These are phyloP conservation scores for Chloroclysta siterata DNA, from an alignment of 2,888 invertebrate genomes.

Conservation along the genomic window DNA sequence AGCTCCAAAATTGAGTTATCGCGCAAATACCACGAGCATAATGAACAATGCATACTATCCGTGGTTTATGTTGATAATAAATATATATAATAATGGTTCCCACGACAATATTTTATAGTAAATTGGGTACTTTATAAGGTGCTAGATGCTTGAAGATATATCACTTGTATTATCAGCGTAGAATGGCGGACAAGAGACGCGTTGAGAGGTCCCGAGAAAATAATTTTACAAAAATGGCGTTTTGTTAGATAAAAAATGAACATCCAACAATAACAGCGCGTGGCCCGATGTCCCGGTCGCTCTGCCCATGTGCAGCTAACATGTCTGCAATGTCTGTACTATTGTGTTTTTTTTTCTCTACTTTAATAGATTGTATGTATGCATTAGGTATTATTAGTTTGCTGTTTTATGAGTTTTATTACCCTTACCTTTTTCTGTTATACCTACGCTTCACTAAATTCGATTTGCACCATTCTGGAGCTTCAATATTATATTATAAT, in stretches of 20 bases:
- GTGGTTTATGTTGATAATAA: constrained; percentile 50
- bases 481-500: no score
- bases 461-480: no score
- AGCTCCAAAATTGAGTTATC: constrained; percentile 50
- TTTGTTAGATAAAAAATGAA: neutral
- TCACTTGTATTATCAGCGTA: constrained; percentile 63
- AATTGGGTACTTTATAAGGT: constrained; percentile 62
- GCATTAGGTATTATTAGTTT: no score
- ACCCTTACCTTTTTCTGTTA: no score
- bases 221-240: constrained; percentile 57
- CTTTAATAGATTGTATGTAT: no score
- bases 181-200: constrained; percentile 50
- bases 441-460: no score
- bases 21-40: constrained; percentile 48
- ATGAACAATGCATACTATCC: constrained; percentile 44
- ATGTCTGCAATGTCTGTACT: no score
- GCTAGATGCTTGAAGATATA: constrained; percentile 63
- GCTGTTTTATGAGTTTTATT: no score
- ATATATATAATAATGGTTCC: constrained; percentile 58
- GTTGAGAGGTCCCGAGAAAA: constrained; percentile 53
- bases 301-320: no score
- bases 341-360: no score
- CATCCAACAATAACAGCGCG: no score
- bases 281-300: no score
- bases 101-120: constrained; percentile 57